phyloP scores from a whole-genome alignment of 2,797 vertebrate genomes.

The Sebastes iracundus region DNA sequence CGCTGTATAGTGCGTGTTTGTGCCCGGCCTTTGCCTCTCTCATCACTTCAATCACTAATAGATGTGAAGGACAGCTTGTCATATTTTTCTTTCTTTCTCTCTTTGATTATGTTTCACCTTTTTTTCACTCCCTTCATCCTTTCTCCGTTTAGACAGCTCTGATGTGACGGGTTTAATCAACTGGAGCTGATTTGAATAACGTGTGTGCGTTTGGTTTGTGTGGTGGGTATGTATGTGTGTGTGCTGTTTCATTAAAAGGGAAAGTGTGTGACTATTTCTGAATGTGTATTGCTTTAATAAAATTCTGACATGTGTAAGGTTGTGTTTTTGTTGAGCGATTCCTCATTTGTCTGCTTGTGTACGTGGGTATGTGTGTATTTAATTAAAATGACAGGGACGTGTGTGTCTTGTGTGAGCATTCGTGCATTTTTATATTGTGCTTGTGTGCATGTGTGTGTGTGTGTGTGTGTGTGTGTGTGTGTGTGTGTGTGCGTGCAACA shows the following conservation, averaged over 20 bases:
- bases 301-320: background rate
- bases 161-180: slow-evolving; percentile 47
- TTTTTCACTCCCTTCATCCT: background rate
- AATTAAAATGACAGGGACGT: background rate
- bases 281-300: background rate
- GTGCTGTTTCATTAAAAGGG: background rate
- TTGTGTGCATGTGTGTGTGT: background rate
- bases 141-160: slow-evolving; percentile 36
- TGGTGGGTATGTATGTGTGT: background rate
- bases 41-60: slow-evolving; percentile 37
- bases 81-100: slow-evolving; percentile 19
- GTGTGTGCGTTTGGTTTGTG: background rate
- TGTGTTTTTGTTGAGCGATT: background rate
- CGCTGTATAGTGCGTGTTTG: slow-evolving; percentile 2
- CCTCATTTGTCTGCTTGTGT: background rate
- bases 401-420: background rate
- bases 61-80: slow-evolving; percentile 46
- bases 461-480: background rate
- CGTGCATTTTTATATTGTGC: background rate
- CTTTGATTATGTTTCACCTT: slow-evolving; percentile 33
- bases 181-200: slow-evolving; percentile 7
- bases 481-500: background rate
- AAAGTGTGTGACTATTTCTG: background rate
- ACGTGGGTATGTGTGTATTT: background rate
- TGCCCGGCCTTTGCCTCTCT: background rate